Evolutionary conservation across 2,888 invertebrate species (phyloP), one percentile per base, ranked within the genome.

Genomic region (Nomada fucata): DNA sequence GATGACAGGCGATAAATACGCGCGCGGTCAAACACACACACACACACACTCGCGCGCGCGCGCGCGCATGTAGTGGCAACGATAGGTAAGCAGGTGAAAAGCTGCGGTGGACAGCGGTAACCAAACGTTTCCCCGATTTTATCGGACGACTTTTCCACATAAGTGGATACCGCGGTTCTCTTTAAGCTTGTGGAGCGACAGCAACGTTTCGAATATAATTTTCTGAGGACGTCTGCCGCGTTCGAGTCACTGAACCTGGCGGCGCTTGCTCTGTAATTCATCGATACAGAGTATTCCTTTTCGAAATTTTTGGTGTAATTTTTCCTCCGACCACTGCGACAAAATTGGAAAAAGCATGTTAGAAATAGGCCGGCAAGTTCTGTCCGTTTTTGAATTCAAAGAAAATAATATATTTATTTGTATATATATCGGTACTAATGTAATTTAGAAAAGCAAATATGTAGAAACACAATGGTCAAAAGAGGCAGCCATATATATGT

Each of bases 61-160:
- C 23, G 23, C 23, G 23, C 20, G 20, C n/a, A 23, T 55, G 11
- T 55, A 23, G 7, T 76, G 83, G 64, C 80, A 81, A 85, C 84
- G 80, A 85, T 82, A 83, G 88, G 65, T 83, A 85, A 87, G 84
- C 88, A 89, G 88, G 86, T 89, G 88, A 86, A 84, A 82, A 85
- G 29, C 53, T 36, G 26, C 44, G 29, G 23, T 55, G 23, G 59
- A 59, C 65, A 18, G 57, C 47, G 42, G 63, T 36, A 68, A 60
- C 65, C 64, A 59, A 55, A 44, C 69, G 68, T 83, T 78, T 69
- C 67, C 11, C 36, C 44, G 73, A 76, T 77, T 79, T 84, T 82
- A 81, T 83, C 86, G 64, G 67, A 60, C 9, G 57, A 78, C 50
- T 72, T 83, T 79, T 69, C 78, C 68, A 65, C 11, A 29, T 36